These are phyloP conservation scores for Eucera pruinosa DNA, from an alignment of 2,888 invertebrate species.

Conservation along the genomic window DNA sequence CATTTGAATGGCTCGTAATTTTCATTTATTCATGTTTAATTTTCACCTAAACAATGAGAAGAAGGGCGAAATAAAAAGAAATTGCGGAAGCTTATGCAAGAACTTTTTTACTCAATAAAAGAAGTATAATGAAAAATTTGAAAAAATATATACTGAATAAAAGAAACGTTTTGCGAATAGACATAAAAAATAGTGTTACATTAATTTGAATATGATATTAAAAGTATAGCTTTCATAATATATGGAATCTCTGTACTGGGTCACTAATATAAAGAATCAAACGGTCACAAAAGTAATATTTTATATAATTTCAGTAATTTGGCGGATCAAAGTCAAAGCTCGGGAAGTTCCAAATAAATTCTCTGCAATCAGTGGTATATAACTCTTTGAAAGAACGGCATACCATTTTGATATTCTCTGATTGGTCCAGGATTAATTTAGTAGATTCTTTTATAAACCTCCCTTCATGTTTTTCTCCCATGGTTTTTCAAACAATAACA, in stretches of 20 bases:
- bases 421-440: slow-evolving; percentile 20
- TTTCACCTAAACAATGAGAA: neutral
- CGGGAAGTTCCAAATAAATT: slow-evolving; percentile 6
- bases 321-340: neutral
- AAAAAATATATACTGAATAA: neutral
- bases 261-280: too few species aligned
- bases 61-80: neutral
- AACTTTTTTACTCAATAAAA: too few species aligned
- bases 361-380: neutral
- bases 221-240: too few species aligned
- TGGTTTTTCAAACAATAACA: neutral
- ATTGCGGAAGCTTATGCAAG: neutral
- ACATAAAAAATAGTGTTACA: too few species aligned
- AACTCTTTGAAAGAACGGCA: slow-evolving; percentile 12
- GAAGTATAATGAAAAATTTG: too few species aligned
- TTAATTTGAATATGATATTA: too few species aligned
- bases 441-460: neutral
- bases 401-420: too few species aligned
- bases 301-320: too few species aligned
- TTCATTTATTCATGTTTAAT: slow-evolving; percentile 1
- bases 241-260: too few species aligned
- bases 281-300: too few species aligned
- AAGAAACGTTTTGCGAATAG: too few species aligned
- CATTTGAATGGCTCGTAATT: slow-evolving; percentile 2
- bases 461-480: neutral